These are phyloP conservation scores for Thunnus thynnus DNA, from an alignment of 2,113 vertebrate species.

Conservation along the genomic window DNA sequence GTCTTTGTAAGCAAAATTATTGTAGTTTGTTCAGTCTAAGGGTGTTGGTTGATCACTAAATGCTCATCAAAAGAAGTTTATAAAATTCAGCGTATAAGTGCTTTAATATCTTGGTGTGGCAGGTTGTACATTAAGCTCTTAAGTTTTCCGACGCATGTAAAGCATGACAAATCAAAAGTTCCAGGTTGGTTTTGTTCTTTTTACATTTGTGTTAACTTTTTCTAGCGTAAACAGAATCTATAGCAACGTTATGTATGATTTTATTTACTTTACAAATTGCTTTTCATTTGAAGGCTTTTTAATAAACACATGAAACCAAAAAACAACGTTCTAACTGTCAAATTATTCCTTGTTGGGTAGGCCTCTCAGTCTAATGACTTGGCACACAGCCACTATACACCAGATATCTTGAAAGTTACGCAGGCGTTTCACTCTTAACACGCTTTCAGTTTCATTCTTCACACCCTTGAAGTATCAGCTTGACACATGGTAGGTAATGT, in stretches of 20 bases:
- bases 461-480: conserved; percentile 5
- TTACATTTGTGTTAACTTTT: conserved; percentile 69
- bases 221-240: conserved; percentile 64
- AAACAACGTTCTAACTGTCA: conserved; percentile 71
- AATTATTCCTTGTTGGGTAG: conserved; percentile 58
- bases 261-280: conserved; percentile 72
- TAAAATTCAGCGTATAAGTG: conserved; percentile 25
- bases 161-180: conserved; percentile 60
- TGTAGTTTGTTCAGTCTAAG: conserved; percentile 31
- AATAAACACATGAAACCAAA: conserved; percentile 81
- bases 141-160: conserved; percentile 61
- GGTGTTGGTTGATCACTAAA: conserved; percentile 28
- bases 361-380: conserved; percentile 1
- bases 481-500: conserved; percentile 45
- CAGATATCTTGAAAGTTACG: background rate
- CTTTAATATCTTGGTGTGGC: conserved; percentile 50
- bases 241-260: conserved; percentile 75
- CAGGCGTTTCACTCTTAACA: background rate
- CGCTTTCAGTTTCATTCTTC: conserved; percentile 1
- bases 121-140: conserved; percentile 24
- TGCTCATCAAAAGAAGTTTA: conserved; percentile 30
- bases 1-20: conserved; percentile 31
- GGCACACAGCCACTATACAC: background rate
- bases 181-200: conserved; percentile 69
- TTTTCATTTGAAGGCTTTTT: conserved; percentile 81